Conservation (phyloP, 1,140 invertebrate species). For the Bacillus rossius region DNA sequence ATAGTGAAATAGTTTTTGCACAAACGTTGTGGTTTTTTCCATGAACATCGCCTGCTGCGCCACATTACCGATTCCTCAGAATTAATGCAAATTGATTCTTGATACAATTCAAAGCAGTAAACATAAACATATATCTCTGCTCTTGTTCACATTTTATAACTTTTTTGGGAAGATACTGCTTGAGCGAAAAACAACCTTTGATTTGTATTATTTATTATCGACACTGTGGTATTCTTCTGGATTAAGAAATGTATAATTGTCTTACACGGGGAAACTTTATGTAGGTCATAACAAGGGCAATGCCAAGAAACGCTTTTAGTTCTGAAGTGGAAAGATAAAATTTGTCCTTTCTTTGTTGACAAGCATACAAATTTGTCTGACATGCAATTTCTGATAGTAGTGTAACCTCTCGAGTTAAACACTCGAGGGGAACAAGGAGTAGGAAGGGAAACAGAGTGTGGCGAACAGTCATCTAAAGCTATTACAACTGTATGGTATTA, state of each 20-base stretch:
- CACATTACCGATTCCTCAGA: conserved; percentile 11
- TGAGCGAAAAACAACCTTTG: conserved; percentile 25
- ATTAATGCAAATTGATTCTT: background rate
- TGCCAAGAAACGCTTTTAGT: background rate
- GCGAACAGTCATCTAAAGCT: no score
- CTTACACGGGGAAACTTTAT: background rate
- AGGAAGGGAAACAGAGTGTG: no score
- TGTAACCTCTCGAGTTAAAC: no score
- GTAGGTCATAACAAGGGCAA: background rate
- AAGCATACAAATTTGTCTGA: background rate
- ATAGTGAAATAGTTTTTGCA: conserved; percentile 7
- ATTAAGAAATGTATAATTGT: conserved; percentile 17
- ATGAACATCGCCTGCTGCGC: conserved; percentile 29
- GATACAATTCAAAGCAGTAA: conserved; percentile 26
- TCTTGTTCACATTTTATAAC: conserved; percentile 26
- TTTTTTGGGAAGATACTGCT: conserved; percentile 32
- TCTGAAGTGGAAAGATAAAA: background rate
- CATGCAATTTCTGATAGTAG: background rate
- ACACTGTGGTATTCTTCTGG: conserved; percentile 36
- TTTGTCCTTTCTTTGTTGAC: background rate
- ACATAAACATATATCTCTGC: conserved; percentile 18
- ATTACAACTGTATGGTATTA: no score
- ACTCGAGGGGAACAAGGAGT: no score
- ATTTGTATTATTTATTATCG: conserved; percentile 32
- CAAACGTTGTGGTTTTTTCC: conserved; percentile 23